Evolutionary conservation across 2,888 invertebrate genomes (phyloP).

Genomic region (Phasia obesa): DNA sequence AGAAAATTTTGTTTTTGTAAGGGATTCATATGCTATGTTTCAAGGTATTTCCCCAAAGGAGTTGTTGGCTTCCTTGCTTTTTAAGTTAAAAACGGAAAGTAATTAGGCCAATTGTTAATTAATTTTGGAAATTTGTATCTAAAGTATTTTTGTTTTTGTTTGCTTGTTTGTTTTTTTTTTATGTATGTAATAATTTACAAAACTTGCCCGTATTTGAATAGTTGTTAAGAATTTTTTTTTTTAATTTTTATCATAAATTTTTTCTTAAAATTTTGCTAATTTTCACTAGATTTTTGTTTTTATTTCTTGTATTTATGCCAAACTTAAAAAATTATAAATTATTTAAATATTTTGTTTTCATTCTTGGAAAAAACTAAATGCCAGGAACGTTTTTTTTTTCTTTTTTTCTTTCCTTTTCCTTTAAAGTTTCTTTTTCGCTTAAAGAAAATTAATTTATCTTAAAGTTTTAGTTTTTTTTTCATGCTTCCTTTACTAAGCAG

Average conservation of each 20-base stretch:
- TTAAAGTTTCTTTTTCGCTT: slow-evolving; percentile 15
- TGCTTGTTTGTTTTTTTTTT: slow-evolving; percentile 24
- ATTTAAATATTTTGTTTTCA: slow-evolving; percentile 15
- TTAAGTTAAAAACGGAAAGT: slow-evolving; percentile 24
- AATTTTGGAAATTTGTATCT: slow-evolving; percentile 67
- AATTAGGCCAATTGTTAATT: slow-evolving; percentile 57
- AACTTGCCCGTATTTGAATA: slow-evolving; percentile 61
- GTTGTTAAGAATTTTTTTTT: slow-evolving; percentile 51
- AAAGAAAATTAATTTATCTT: slow-evolving; percentile 51
- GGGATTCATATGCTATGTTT: background rate
- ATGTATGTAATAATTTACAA: slow-evolving; percentile 50
- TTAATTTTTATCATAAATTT: slow-evolving; percentile 29
- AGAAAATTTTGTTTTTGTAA: slow-evolving; percentile 17
- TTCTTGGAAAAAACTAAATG: slow-evolving; percentile 62
- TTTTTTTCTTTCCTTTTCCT: slow-evolving; percentile 52
- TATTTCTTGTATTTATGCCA: slow-evolving; percentile 51
- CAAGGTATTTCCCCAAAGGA: slow-evolving; percentile 17
- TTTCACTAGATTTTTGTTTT: slow-evolving; percentile 76
- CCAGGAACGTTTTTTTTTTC: slow-evolving; percentile 68
- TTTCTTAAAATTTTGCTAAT: slow-evolving; percentile 80
- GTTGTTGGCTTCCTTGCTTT: slow-evolving; percentile 8
- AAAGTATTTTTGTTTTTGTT: slow-evolving; percentile 60
- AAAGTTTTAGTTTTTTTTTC: slow-evolving; percentile 42
- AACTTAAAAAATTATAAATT: slow-evolving; percentile 64
- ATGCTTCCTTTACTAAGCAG: slow-evolving; percentile 44